A percentile compares a stretch with the other conserved stretches of the same genome.
phyloP scores from a whole-genome alignment of 2,113 vertebrate genomes.

The Noctilio leporinus region DNA sequence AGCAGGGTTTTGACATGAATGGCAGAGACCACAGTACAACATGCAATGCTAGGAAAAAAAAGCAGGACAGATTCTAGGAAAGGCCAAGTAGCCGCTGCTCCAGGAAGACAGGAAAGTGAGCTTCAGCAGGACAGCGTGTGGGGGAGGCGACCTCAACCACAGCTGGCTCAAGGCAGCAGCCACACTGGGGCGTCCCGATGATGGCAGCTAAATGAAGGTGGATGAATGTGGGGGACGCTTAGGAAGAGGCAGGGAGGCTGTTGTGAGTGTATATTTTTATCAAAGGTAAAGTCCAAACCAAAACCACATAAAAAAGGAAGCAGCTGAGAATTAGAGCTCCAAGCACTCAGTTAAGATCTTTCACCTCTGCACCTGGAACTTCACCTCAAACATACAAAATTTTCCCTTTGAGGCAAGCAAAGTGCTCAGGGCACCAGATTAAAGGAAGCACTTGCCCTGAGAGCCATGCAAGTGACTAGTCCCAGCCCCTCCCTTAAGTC shows the following conservation, averaged over 20 bases:
- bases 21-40: background rate
- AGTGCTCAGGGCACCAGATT: background rate
- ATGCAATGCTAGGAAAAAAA: background rate
- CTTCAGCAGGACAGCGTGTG: constrained; percentile 60
- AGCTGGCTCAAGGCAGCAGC: background rate
- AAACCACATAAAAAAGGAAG: background rate
- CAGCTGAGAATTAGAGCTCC: background rate
- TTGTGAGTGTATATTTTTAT: background rate
- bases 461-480: background rate
- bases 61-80: constrained; percentile 81
- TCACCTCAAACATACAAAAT: background rate
- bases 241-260: background rate
- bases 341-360: background rate
- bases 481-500: background rate
- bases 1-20: background rate
- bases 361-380: background rate
- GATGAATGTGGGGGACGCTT: rapidly evolving
- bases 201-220: background rate
- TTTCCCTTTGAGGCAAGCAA: background rate
- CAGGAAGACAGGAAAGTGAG: constrained; percentile 82
- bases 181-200: background rate
- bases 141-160: constrained; percentile 48
- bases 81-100: constrained; percentile 78
- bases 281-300: background rate
- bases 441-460: background rate